Conservation (phyloP, 2,113 vertebrate species). For the Eleginops maclovinus region DNA sequence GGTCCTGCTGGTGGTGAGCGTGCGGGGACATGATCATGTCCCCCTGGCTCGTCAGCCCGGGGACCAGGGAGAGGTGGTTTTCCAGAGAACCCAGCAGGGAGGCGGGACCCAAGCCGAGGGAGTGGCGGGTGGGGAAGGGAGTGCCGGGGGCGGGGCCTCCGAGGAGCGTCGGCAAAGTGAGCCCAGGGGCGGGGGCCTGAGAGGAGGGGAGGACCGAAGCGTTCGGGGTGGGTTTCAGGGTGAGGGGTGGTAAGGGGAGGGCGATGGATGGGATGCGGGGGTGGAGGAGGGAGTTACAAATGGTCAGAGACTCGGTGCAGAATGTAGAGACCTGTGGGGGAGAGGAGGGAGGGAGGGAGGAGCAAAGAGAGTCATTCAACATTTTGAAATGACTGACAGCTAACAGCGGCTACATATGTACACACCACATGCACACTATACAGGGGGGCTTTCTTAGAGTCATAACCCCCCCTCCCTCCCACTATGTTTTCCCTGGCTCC, state of each 20-base stretch:
- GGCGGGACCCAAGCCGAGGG: conserved; percentile 73
- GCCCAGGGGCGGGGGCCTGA: conserved; percentile 68
- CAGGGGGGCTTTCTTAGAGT: too few species aligned
- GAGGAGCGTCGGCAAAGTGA: conserved; percentile 78
- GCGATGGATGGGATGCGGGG: conserved; percentile 86
- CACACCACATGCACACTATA: too few species aligned
- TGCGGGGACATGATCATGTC: conserved; percentile 78
- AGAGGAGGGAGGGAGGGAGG: not conserved
- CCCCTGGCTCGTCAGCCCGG: conserved; percentile 58
- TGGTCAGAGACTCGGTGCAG: conserved; percentile 87
- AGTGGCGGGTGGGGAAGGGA: conserved; percentile 75
- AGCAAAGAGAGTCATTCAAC: not conserved
- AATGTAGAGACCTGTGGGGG: conserved; percentile 89
- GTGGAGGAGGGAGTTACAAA: conserved; percentile 89
- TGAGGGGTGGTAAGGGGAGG: conserved; percentile 82
- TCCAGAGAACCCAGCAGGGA: conserved; percentile 81
- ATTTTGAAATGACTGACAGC: not conserved
- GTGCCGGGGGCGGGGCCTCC: conserved; percentile 70
- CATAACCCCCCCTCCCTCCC: too few species aligned
- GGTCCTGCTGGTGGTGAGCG: conserved; percentile 70
- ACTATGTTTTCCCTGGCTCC: too few species aligned
- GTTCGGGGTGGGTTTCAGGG: conserved; percentile 75
- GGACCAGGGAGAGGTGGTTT: conserved; percentile 82
- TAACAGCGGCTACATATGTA: too few species aligned
- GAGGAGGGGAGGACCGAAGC: conserved; percentile 70